phyloP scores from a whole-genome alignment of 2,797 vertebrate species.

The Scolopax bukidnonensis region DNA sequence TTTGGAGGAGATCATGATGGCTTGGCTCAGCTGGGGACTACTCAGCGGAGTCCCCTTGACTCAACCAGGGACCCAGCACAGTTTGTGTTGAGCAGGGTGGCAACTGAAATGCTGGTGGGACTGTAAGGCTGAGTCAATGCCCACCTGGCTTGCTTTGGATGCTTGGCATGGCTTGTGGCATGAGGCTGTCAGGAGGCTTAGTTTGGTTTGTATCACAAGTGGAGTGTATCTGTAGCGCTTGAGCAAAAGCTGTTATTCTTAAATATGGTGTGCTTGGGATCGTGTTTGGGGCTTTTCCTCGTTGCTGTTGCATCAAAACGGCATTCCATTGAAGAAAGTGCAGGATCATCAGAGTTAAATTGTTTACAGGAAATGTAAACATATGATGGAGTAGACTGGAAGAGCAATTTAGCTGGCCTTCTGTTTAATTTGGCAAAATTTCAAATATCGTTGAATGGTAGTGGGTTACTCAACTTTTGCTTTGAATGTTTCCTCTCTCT shows the following conservation, averaged over 20 bases:
- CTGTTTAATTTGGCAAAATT: conserved; percentile 10
- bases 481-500: background rate
- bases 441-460: background rate
- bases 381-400: background rate
- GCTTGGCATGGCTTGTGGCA: fast-evolving
- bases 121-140: background rate
- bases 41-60: background rate
- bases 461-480: background rate
- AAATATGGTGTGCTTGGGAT: background rate
- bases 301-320: background rate
- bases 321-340: background rate
- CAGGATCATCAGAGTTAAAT: background rate
- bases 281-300: background rate
- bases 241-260: background rate
- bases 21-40: background rate
- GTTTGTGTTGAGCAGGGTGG: background rate
- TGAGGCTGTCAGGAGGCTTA: background rate
- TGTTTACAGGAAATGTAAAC: background rate
- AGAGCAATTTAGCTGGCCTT: background rate
- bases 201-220: background rate
- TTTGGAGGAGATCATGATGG: background rate
- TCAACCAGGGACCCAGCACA: background rate
- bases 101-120: background rate
- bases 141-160: fast-evolving
- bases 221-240: background rate